Conservation (phyloP, 2,797 vertebrate genomes). For the Alca torda region DNA sequence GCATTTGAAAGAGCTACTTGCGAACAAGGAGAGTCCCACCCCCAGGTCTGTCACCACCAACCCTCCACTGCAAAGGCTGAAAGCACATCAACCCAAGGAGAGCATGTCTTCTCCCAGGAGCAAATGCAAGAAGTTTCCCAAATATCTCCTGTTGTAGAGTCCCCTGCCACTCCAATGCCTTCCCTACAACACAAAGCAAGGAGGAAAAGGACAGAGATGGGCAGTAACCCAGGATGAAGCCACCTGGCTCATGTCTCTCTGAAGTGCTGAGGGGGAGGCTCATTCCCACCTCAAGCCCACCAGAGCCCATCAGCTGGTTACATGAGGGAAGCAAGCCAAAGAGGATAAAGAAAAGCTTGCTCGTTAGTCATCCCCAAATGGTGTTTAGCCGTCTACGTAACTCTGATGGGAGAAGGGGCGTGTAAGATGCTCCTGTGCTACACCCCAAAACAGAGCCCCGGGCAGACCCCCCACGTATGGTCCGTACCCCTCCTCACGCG, state of each 20-base stretch:
- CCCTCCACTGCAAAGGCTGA: neutral
- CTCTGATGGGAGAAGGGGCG: neutral
- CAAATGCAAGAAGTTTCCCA: neutral
- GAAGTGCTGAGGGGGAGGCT: neutral
- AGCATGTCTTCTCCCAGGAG: neutral
- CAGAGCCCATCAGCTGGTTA: neutral
- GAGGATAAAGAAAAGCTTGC: neutral
- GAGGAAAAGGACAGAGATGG: neutral
- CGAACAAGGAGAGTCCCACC: neutral
- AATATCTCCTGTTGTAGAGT: neutral
- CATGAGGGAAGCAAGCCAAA: neutral
- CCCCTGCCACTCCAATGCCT: neutral
- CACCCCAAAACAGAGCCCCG: neutral
- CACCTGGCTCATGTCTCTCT: neutral
- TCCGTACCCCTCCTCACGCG: neutral
- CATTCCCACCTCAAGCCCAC: neutral
- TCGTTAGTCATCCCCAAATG: neutral
- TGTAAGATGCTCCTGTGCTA: neutral
- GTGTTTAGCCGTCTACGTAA: neutral
- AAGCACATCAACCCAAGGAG: neutral
- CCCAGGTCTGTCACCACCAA: neutral
- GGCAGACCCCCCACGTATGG: neutral
- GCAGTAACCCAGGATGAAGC: neutral
- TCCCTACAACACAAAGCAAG: neutral
- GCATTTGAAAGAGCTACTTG: neutral